Evolutionary conservation across 2,797 vertebrate species (phyloP), one percentile per base, ranked within the genome.

Genomic region (Alcedo atthis): DNA sequence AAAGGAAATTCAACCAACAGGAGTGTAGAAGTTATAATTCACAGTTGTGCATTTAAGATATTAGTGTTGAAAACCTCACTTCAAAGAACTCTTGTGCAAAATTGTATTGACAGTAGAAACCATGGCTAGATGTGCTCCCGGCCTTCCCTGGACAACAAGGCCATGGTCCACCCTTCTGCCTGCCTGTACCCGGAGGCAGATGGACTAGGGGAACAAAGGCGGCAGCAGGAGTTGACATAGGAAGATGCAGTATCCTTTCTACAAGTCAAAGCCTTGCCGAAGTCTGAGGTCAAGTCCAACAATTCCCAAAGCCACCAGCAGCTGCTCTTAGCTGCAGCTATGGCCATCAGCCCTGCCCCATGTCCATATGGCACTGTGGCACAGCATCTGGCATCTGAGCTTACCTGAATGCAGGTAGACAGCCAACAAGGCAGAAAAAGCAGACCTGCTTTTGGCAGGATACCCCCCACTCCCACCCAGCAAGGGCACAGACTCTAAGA

Each of bases 11-110:
- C 85, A 95, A 94, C 87, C 93, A 94, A 94, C 69, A 94, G 92
- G 86, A 97, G 95, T 95, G 89, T 95, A 96, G 89, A 95, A 96
- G 95, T 88, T 92, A 90, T 95, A 90, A 95, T 96, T 97, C 96
- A 97, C 92, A 96, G 96, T 96, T 95, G 89, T 92, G 92, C 87
- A 94, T 96, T 94, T 96, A 92, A 94, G 96, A 96, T 93, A 96
- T 71, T 94, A 93, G 89, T 94, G 94, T 94, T 76, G 94, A 95
- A 96, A 95, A 96, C 85, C 91, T 95, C 93, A 89, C 86, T 95
- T 96, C 91, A 95, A 96, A 94, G 92, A 94, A 96, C 85, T 92
- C 85, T 90, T 96, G 92, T 96, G 95, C 94, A 97, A 96, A 97
- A 93, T 81, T 85, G 87, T 95, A 91, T 74, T 79, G 84, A 94